Conservation (phyloP, 2,888 invertebrate species). For the Clistopyga incitator region DNA sequence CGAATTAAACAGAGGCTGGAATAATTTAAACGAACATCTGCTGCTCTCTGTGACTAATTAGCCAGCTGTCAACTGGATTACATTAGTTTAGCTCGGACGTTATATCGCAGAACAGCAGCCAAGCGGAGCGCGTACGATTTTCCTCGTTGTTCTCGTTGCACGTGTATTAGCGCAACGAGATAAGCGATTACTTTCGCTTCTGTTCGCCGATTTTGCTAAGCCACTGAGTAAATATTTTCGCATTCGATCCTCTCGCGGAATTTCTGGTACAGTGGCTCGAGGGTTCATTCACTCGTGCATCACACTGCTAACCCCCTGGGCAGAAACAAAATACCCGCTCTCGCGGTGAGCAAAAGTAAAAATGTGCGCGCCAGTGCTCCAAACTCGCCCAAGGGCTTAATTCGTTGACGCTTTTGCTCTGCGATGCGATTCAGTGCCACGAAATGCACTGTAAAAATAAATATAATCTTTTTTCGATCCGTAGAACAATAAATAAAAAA, state of each 20-base stretch:
- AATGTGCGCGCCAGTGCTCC: not conserved
- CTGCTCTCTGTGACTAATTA: conserved; percentile 41
- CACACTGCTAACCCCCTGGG: conserved; percentile 51
- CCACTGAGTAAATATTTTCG: conserved; percentile 59
- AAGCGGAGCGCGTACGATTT: not conserved
- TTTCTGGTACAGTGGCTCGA: conserved; percentile 28
- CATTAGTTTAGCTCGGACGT: conserved; percentile 29
- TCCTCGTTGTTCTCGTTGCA: not conserved
- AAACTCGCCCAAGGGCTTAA: not conserved
- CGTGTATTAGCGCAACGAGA: conserved; percentile 9
- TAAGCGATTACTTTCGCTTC: conserved; percentile 21
- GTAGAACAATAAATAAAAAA: too few relatives aligned
- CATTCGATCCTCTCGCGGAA: conserved; percentile 35
- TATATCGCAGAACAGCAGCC: not conserved
- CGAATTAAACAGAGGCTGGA: conserved; percentile 14
- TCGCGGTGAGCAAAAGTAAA: not conserved
- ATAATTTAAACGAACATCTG: conserved; percentile 30
- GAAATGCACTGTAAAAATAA: not conserved
- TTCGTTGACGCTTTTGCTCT: not conserved
- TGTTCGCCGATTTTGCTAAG: conserved; percentile 40
- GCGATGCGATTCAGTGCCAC: not conserved
- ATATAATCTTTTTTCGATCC: too few relatives aligned
- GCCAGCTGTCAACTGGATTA: conserved; percentile 46
- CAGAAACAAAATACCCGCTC: not conserved
- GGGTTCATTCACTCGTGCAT: conserved; percentile 41